Evolutionary conservation across 2,113 vertebrate species (phyloP).

Genomic region (Osmerus eperlanus): DNA sequence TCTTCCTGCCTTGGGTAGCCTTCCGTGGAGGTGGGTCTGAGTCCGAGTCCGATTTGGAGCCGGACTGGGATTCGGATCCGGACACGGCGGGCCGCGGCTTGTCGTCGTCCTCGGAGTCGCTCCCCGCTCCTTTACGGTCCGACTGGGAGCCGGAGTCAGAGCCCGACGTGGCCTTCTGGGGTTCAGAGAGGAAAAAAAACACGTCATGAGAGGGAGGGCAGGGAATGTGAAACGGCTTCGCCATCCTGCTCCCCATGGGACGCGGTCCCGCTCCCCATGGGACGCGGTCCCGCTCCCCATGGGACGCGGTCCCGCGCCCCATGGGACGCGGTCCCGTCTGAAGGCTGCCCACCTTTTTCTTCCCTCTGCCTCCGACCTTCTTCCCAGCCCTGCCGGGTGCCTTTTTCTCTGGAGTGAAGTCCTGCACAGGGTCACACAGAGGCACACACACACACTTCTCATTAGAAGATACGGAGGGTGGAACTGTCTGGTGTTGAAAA

Average conservation of each 20-base stretch:
- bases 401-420: slow-evolving; percentile 94
- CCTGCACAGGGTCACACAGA: slow-evolving; percentile 63
- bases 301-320: too few relatives aligned
- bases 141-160: slow-evolving; percentile 78
- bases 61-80: slow-evolving; percentile 74
- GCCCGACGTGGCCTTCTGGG: slow-evolving; percentile 75
- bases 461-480: background rate
- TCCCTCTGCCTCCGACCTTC: slow-evolving; percentile 74
- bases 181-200: background rate
- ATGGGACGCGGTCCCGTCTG: background rate
- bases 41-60: slow-evolving; percentile 81
- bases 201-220: background rate
- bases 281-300: background rate
- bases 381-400: slow-evolving; percentile 67
- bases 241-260: background rate
- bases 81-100: slow-evolving; percentile 75
- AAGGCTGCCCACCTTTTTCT: slow-evolving; percentile 61
- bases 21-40: slow-evolving; percentile 87
- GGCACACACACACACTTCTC: background rate
- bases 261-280: background rate
- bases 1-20: slow-evolving; percentile 77
- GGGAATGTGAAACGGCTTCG: background rate
- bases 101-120: slow-evolving; percentile 72
- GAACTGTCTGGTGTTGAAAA: background rate
- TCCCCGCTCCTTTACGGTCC: slow-evolving; percentile 69